Conservation (phyloP, 2,797 vertebrate genomes). For the Rousettus madagascariensis region DNA sequence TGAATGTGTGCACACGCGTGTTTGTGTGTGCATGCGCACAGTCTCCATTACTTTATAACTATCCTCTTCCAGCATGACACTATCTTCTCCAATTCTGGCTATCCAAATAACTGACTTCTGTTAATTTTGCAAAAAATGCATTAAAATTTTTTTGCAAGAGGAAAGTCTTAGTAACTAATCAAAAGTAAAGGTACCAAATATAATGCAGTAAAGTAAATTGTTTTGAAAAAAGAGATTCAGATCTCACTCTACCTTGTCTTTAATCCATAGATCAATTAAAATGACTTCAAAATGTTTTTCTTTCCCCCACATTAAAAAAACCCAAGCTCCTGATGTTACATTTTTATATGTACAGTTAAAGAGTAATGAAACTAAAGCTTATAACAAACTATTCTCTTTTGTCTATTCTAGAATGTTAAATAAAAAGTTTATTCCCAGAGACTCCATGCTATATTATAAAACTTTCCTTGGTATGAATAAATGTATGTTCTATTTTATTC, state of each 20-base stretch:
- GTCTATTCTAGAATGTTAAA: background rate
- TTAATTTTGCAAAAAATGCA: slow-evolving; percentile 9
- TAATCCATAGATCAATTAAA: slow-evolving; percentile 3
- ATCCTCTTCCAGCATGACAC: background rate
- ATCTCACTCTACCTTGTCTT: background rate
- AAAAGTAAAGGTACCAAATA: background rate
- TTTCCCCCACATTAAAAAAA: background rate
- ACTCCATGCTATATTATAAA: background rate
- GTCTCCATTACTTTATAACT: background rate
- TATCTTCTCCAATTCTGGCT: slow-evolving; percentile 35
- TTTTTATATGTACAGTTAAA: background rate
- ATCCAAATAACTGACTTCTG: slow-evolving; percentile 2
- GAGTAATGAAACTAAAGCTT: background rate
- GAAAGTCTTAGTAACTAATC: background rate
- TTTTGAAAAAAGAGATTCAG: background rate
- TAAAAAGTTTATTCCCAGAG: background rate
- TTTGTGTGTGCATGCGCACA: background rate
- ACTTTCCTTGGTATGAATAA: background rate
- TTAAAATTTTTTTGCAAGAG: background rate
- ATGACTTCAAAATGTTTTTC: slow-evolving; percentile 17
- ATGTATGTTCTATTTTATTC: background rate
- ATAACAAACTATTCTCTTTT: background rate
- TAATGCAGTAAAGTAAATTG: no score
- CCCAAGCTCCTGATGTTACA: background rate
- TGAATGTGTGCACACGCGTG: no score